phyloP scores from a whole-genome alignment of 2,888 invertebrate genomes.

The Tortrix viridana region DNA sequence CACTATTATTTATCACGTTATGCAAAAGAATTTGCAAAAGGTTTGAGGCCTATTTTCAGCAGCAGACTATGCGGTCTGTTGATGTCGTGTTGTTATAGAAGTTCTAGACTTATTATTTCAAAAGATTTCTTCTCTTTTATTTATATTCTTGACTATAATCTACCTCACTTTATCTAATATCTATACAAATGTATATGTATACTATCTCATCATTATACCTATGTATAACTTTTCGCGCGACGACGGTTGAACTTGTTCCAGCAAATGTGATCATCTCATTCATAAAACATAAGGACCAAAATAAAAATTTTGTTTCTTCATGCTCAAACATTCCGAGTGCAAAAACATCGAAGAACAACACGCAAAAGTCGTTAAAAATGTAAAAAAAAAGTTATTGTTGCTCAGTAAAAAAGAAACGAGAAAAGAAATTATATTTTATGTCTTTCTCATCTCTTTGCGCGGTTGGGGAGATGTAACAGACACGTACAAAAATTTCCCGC shows the following conservation, averaged over 20 bases:
- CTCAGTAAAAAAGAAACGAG: conserved; percentile 3
- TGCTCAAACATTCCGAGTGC: conserved; percentile 3
- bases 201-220: background rate
- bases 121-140: no score
- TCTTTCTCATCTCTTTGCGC: conserved; percentile 14
- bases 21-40: no score
- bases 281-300: conserved; percentile 45
- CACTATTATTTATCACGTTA: no score
- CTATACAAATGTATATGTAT: background rate
- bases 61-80: no score
- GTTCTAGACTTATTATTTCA: no score
- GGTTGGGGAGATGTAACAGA: conserved; percentile 23
- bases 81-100: no score
- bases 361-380: conserved; percentile 16
- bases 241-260: conserved; percentile 12
- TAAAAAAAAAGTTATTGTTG: conserved; percentile 19
- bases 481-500: conserved; percentile 44
- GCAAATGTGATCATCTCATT: conserved; percentile 42
- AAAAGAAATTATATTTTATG: conserved; percentile 21
- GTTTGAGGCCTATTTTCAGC: no score
- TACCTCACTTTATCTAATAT: background rate
- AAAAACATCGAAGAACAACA: conserved; percentile 7
- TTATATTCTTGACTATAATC: no score
- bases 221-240: background rate
- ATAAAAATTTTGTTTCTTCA: conserved; percentile 11